phyloP scores from a whole-genome alignment of 2,113 vertebrate genomes.

The Telmatochromis sp. region DNA sequence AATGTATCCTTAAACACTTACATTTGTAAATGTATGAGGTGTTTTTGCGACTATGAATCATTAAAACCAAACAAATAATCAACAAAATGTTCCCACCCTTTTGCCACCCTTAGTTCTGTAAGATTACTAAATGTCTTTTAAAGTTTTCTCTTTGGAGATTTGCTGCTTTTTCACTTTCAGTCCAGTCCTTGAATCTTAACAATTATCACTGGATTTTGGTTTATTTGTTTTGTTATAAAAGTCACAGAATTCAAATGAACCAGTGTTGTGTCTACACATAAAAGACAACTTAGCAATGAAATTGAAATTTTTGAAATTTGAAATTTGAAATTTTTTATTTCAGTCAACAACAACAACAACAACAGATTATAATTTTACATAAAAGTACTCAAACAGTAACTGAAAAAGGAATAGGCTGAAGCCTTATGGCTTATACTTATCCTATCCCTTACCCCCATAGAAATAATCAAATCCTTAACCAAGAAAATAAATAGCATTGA shows the following conservation, averaged over 20 bases:
- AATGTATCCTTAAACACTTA: neutral
- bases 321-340: too few relatives aligned
- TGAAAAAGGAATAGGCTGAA: too few relatives aligned
- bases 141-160: neutral
- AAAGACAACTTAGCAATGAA: neutral
- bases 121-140: neutral
- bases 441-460: accelerated
- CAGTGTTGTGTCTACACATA: neutral
- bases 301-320: too few relatives aligned
- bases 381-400: too few relatives aligned
- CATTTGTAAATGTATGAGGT: neutral
- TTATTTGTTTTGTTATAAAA: neutral
- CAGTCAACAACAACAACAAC: too few relatives aligned
- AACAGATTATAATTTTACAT: too few relatives aligned
- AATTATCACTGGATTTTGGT: neutral
- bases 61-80: neutral
- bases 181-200: neutral
- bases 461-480: too few relatives aligned
- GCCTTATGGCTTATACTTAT: too few relatives aligned
- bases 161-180: neutral
- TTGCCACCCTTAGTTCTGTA: neutral
- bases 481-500: too few relatives aligned
- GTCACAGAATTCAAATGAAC: neutral
- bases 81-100: accelerated
- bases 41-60: neutral